A percentile compares a stretch with the other conserved stretches of the same genome.
Evolutionary conservation across 2,888 invertebrate genomes (phyloP).

Genomic region (Leptopterna dolabrata): DNA sequence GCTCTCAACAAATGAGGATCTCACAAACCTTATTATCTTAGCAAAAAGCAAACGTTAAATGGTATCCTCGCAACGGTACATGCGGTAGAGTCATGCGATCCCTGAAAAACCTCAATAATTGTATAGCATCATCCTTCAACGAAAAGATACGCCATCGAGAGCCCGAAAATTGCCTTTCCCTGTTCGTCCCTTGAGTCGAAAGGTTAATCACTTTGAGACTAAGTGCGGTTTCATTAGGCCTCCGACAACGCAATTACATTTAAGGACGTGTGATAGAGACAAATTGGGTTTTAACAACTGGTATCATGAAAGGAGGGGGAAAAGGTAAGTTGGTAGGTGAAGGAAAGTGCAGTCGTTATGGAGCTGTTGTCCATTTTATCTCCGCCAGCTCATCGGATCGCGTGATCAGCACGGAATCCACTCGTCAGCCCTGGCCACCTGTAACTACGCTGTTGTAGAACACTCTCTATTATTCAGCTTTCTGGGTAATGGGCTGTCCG

Average conservation of each 20-base stretch:
- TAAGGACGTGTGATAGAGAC: conserved; percentile 53
- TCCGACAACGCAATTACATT: conserved; percentile 42
- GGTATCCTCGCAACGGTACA: too few species aligned
- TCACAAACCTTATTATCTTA: too few species aligned
- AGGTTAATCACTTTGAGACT: conserved; percentile 50
- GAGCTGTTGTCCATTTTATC: conserved; percentile 36
- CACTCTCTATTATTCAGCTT: conserved; percentile 42
- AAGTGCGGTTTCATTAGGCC: conserved; percentile 48
- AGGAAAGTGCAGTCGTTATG: conserved; percentile 51
- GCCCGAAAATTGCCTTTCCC: neutral
- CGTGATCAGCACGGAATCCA: conserved; percentile 48
- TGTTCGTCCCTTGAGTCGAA: neutral
- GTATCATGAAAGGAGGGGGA: conserved; percentile 32
- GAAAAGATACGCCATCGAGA: neutral
- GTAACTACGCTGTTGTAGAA: conserved; percentile 19
- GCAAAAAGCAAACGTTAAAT: too few species aligned
- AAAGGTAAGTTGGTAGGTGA: neutral
- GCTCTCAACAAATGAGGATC: too few species aligned
- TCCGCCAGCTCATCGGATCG: conserved; percentile 5
- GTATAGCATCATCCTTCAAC: neutral
- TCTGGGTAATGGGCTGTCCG: conserved; percentile 12
- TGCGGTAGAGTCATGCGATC: neutral
- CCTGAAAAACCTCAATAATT: neutral
- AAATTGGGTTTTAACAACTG: conserved; percentile 51
- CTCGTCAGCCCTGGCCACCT: conserved; percentile 52